phyloP scores from a whole-genome alignment of 2,797 vertebrate genomes.

The Microchirus variegatus region DNA sequence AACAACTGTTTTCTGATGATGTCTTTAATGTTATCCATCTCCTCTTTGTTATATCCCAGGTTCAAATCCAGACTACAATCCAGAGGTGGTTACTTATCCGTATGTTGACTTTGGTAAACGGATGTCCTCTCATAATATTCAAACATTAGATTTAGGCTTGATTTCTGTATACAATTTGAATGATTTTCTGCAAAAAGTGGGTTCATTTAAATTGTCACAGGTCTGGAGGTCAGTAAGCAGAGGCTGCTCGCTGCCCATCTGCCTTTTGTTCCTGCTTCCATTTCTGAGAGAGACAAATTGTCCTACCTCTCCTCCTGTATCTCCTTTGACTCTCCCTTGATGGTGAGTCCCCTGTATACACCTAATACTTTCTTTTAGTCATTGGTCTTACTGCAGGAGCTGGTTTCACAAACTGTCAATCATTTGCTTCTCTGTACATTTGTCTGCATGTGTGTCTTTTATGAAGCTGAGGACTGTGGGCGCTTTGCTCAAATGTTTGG shows the following conservation, averaged over 20 bases:
- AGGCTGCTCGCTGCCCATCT: constrained; percentile 90
- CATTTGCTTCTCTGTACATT: constrained; percentile 25
- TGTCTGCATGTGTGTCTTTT: constrained; percentile 22
- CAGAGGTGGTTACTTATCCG: constrained; percentile 90
- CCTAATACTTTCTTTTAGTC: constrained; percentile 23
- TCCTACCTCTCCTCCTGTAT: constrained; percentile 92
- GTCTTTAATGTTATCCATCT: constrained; percentile 11
- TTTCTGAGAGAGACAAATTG: constrained; percentile 89
- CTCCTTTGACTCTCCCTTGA: constrained; percentile 89
- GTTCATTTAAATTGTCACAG: constrained; percentile 65
- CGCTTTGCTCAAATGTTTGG: constrained; percentile 92
- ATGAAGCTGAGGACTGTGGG: constrained; percentile 88
- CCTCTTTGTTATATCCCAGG: constrained; percentile 59
- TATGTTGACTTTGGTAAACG: constrained; percentile 91
- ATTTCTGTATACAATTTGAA: not conserved
- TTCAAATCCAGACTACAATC: constrained; percentile 77
- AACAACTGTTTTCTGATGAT: not conserved
- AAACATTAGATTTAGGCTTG: not conserved
- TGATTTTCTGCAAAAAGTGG: constrained; percentile 13
- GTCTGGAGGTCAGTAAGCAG: constrained; percentile 91
- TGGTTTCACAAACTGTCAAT: constrained; percentile 23
- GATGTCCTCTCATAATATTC: not conserved
- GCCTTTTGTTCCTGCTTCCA: constrained; percentile 85
- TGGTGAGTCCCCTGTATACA: constrained; percentile 76
- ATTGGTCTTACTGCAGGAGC: constrained; percentile 20